These are phyloP conservation scores for Naja naja DNA, from an alignment of 2,113 vertebrate species.

Conservation along the genomic window DNA sequence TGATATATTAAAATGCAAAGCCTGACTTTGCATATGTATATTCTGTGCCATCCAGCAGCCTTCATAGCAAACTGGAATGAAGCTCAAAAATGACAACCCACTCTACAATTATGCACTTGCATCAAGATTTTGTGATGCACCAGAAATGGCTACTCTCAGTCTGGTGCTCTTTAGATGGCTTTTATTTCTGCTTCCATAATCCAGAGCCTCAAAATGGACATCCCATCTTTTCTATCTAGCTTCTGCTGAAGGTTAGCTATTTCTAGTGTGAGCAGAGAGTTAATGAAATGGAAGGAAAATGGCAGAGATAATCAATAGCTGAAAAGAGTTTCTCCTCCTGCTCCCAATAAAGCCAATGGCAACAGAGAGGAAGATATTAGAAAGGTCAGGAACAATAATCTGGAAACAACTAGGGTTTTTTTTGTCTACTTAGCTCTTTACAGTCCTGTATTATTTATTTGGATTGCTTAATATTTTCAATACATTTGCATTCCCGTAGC, in stretches of 20 bases:
- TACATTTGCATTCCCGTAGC: background rate
- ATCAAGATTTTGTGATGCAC: background rate
- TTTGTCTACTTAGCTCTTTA: background rate
- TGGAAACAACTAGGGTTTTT: background rate
- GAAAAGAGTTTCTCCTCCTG: background rate
- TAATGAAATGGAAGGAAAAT: background rate
- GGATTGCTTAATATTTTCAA: background rate
- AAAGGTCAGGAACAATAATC: background rate
- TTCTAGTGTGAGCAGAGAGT: background rate
- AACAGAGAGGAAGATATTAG: background rate
- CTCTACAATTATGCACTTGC: background rate
- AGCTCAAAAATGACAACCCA: background rate
- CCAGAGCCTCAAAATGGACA: background rate
- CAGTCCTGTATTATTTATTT: background rate
- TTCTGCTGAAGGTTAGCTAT: background rate
- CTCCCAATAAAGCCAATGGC: background rate
- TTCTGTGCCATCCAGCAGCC: background rate
- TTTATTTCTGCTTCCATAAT: background rate
- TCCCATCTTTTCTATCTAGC: background rate
- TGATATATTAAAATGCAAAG: background rate
- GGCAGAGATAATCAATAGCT: background rate
- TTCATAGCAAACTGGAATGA: background rate
- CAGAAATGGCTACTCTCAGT: background rate
- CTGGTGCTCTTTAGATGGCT: background rate
- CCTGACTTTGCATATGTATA: background rate